A percentile compares a stretch with the other conserved stretches of the same genome.
Conservation (phyloP, 2,888 invertebrate genomes). For the Cynaeus angustus region DNA sequence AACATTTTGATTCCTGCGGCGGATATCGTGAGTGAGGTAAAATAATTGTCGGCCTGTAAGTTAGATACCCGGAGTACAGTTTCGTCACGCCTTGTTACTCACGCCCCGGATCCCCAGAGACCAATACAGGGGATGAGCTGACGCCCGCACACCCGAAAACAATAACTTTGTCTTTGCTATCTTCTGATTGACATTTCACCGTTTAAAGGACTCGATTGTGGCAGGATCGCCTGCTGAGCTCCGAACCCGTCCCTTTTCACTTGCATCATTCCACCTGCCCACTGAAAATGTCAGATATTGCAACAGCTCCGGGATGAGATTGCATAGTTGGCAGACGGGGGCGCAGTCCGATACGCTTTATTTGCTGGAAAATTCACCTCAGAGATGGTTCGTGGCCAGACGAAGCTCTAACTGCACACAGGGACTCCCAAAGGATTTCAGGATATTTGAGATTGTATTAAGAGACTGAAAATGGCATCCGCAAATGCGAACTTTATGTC, state of each 20-base stretch:
- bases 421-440: background rate
- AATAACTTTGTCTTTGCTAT: constrained; percentile 44
- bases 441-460: constrained; percentile 21
- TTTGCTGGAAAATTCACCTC: constrained; percentile 1
- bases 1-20: constrained; percentile 59
- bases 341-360: constrained; percentile 8
- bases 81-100: constrained; percentile 61
- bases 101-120: constrained; percentile 59
- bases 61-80: constrained; percentile 55
- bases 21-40: constrained; percentile 62
- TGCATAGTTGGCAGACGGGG: constrained; percentile 7
- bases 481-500: constrained; percentile 2
- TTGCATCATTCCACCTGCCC: constrained; percentile 43
- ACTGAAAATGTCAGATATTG: constrained; percentile 44
- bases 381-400: background rate
- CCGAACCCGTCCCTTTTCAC: constrained; percentile 33
- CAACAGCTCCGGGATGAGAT: constrained; percentile 31
- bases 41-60: constrained; percentile 62
- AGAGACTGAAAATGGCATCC: constrained; percentile 18
- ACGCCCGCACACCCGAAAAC: constrained; percentile 45
- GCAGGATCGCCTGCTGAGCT: constrained; percentile 13
- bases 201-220: constrained; percentile 32
- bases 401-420: background rate
- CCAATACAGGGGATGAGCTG: constrained; percentile 52
- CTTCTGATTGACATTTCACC: constrained; percentile 45